Base-by-base conservation (phyloP, 2,113 vertebrate genomes). In the Poeciliopsis turrubarensis region DNA sequence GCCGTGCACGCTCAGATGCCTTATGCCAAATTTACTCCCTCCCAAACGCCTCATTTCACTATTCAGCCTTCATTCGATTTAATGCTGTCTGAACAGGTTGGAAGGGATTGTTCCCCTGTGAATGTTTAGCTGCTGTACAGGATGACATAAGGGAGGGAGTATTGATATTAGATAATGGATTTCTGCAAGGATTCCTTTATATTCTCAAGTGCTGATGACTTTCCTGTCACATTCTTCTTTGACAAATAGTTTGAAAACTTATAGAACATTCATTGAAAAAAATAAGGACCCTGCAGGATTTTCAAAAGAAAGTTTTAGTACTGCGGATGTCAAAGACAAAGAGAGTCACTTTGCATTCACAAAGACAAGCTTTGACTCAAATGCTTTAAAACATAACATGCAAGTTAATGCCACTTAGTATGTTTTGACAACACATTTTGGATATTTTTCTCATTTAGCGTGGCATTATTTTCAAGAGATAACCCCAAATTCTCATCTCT, bases 71-170 rank as follows among this genome's bases (percentile, higher is more conserved):
- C 73, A 70, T 77, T 84, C 82, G 84, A 91, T 90, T 85, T 84
- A 85, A 87, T 88, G 81, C 34, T 86, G 70, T 77, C 67, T 87
- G 81, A 88, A 72, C 86, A 89, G 72, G 65, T 74, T 84, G 83
- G 68, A 78, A 68, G 61, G 66, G 68, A 71, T 72, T 41, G 65
- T 65, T 77, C 80, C 71, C 69, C 54, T 44, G 41, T 73, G 89
- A 86, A 74, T 75, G 78, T 57, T 68, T 70, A 71, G 61, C 7
- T 10, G 67, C 32, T 14, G 65, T 5, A 57, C 63, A 27, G 17
- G 32, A 72, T 41, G 70, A 75, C 65, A 60, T 9, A 37, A 72
- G 60, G 60, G 60, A 13, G 64, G 26, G 30, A 44, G 11, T 26
- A 77, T 66, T 82, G 75, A 79, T 87, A 78, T 34, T 60, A 27